A percentile compares a stretch with the other conserved stretches of the same genome.
Conservation (phyloP, 2,797 vertebrate genomes). For the Silurus aristotelis region DNA sequence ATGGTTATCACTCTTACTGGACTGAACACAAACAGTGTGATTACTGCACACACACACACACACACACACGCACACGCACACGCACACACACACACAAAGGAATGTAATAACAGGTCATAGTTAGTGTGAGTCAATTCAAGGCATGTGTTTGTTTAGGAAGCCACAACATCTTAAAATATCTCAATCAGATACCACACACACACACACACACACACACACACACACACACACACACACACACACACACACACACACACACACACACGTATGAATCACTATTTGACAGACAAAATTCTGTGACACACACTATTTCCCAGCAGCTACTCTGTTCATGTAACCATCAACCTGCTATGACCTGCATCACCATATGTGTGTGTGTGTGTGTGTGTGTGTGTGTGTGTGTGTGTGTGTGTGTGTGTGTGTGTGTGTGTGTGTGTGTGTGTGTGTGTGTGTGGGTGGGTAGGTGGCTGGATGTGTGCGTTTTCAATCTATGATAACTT, state of each 20-base stretch:
- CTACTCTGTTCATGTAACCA: conserved; percentile 12
- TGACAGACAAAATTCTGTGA: conserved; percentile 43
- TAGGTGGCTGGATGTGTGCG: too few relatives aligned
- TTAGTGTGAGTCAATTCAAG: conserved; percentile 10
- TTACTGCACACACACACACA: not conserved
- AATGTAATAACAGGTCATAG: conserved; percentile 23
- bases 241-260: conserved; percentile 14
- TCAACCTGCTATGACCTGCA: conserved; percentile 24
- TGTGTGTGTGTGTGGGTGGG: too few relatives aligned
- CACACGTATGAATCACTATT: conserved; percentile 22
- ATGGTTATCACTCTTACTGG: not conserved
- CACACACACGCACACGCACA: conserved; percentile 25
- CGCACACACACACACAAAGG: conserved; percentile 26
- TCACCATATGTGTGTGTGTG: not conserved
- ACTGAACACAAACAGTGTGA: conserved; percentile 1
- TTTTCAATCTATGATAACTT: too few relatives aligned
- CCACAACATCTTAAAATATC: conserved; percentile 40
- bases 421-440: too few relatives aligned
- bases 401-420: too few relatives aligned
- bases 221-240: not conserved
- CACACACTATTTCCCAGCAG: conserved; percentile 32
- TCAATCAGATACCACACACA: conserved; percentile 1
- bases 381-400: too few relatives aligned
- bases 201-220: conserved; percentile 5
- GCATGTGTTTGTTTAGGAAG: conserved; percentile 29